These are phyloP conservation scores for Cladorhizidae sp. DNA, from an alignment of 37 sponge, comb jelly and placozoan species.

Conservation along the genomic window DNA sequence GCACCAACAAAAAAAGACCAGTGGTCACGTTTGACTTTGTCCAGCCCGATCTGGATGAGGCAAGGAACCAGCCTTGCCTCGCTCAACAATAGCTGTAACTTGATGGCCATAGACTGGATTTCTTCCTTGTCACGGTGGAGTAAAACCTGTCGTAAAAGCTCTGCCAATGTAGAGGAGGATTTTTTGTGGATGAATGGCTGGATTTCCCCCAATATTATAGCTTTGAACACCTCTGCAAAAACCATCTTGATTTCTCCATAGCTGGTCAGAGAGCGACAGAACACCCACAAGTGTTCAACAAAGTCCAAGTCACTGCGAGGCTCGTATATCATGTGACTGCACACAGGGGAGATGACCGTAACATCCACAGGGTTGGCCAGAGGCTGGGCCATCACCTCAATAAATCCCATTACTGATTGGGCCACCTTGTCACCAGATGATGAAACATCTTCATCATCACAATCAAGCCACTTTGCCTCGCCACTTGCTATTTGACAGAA, in stretches of 20 bases:
- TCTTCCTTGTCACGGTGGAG: conserved; percentile 4
- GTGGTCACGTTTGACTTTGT: conserved; percentile 52
- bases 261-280: conserved; percentile 30
- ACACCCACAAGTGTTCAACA: conserved; percentile 63
- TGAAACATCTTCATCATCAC: not conserved
- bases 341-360: conserved; percentile 47
- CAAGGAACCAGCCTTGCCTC: conserved; percentile 15
- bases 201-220: conserved; percentile 41
- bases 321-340: conserved; percentile 10
- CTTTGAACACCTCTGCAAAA: conserved; percentile 40
- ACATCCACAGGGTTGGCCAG: conserved; percentile 19
- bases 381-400: conserved; percentile 26
- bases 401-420: conserved; percentile 10
- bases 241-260: conserved; percentile 29
- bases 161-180: conserved; percentile 47
- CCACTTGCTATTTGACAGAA: conserved; percentile 32
- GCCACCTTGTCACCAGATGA: not conserved
- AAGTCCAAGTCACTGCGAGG: conserved; percentile 54
- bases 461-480: conserved; percentile 16
- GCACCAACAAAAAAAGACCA: conserved; percentile 24
- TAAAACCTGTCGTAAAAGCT: conserved; percentile 48
- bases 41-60: conserved; percentile 63
- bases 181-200: conserved; percentile 57
- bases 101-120: conserved; percentile 21
- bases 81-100: conserved; percentile 37